These are phyloP conservation scores for Coecobrya sp. DNA, from an alignment of 2,888 invertebrate species.

Conservation along the genomic window DNA sequence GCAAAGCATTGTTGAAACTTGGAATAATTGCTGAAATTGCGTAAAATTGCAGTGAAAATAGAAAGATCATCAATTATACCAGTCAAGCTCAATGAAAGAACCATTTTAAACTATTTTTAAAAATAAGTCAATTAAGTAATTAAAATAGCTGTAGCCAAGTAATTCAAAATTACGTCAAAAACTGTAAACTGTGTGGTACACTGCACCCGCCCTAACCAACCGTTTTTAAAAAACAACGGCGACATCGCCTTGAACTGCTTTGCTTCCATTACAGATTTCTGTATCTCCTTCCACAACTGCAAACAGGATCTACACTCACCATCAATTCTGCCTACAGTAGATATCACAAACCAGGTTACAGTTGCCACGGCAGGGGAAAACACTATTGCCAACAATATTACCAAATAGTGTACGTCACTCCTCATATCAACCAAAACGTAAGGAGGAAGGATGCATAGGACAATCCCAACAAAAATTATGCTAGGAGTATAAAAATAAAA, in stretches of 20 bases:
- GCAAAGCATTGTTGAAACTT: no score
- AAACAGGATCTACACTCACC: background rate
- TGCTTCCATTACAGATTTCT: background rate
- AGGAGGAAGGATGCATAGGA: background rate
- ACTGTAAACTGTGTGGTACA: slow-evolving; percentile 5
- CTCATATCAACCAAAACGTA: slow-evolving; percentile 30
- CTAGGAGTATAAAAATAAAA: background rate
- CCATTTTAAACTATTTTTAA: no score
- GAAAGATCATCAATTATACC: no score
- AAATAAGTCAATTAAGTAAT: no score
- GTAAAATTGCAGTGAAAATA: no score
- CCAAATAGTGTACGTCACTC: background rate
- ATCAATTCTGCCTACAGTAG: background rate
- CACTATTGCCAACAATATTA: background rate
- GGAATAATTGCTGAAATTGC: no score
- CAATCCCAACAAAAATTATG: slow-evolving; percentile 34
- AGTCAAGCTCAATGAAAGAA: no score
- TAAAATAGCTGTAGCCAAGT: slow-evolving; percentile 33
- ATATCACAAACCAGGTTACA: slow-evolving; percentile 9
- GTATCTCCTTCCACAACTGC: background rate
- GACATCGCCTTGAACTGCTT: background rate
- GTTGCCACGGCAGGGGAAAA: slow-evolving; percentile 2
- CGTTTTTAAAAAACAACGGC: background rate
- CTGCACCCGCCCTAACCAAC: background rate
- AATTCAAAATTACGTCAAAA: slow-evolving; percentile 45